phyloP scores from a whole-genome alignment of 92 coral and sea anemone genomes.

The Diadumene lineata region DNA sequence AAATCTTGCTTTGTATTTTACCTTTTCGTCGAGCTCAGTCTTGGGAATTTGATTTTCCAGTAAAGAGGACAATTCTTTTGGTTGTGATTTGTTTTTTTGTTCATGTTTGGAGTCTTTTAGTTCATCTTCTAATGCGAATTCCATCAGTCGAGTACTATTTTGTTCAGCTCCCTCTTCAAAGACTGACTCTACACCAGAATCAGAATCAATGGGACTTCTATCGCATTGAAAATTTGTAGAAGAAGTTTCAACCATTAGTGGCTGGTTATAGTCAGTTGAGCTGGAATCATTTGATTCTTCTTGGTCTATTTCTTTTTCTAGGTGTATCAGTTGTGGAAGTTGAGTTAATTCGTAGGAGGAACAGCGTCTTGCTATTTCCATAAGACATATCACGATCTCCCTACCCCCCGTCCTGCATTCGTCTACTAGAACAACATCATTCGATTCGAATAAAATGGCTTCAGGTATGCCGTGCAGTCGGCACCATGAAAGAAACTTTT shows the following conservation, averaged over 20 bases:
- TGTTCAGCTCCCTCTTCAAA: conserved; percentile 66
- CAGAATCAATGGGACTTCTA: conserved; percentile 76
- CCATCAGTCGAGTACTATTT: conserved; percentile 52
- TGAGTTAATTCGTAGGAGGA: conserved; percentile 70
- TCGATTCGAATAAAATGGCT: conserved; percentile 95
- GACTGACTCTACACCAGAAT: conserved; percentile 86
- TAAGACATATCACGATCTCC: conserved; percentile 92
- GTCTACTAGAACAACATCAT: conserved; percentile 95
- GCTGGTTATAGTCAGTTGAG: conserved; percentile 45
- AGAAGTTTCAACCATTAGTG: conserved; percentile 45
- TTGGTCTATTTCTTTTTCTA: conserved; percentile 94
- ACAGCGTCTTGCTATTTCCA: conserved; percentile 93
- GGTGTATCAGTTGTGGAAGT: conserved; percentile 83
- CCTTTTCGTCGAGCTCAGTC: conserved; percentile 95
- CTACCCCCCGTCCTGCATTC: conserved; percentile 95
- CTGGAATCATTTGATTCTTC: conserved; percentile 74
- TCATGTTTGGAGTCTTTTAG: conserved; percentile 13
- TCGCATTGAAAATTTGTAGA: conserved; percentile 25
- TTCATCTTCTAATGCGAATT: conserved; percentile 47
- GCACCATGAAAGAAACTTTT: conserved; percentile 97
- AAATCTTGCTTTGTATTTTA: conserved; percentile 8
- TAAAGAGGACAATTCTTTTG: conserved; percentile 53
- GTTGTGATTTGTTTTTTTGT: conserved; percentile 47
- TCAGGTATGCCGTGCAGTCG: conserved; percentile 89
- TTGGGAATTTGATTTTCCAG: conserved; percentile 72